Evolutionary conservation across 2,888 invertebrate species (phyloP), one percentile per base, ranked within the genome.

Genomic region (Drosophila nigritarsus): DNA sequence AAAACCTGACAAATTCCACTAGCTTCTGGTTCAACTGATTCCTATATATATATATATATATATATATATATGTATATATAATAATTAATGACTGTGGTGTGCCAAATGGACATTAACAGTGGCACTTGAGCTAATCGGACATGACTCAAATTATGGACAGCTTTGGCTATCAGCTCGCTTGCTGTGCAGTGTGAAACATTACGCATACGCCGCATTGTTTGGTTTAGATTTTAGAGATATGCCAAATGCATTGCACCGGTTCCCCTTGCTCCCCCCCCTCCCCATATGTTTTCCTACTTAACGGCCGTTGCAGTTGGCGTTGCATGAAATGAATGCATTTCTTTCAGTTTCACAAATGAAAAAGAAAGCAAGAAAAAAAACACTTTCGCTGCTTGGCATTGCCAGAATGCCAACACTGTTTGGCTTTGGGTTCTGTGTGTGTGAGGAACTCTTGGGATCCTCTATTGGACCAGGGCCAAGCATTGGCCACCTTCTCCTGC

Each of bases 311-410:
- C 82, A 81, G 51, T 82, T 66, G 82, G 58, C 65, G 79, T 66
- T 73, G 76, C 87, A 67, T 87, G 79, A 87, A 89, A 89, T 84
- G 79, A 70, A 84, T 75, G 73, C 71, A 87, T 58, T 81, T 89
- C 20, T 20, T 32, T 36, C 42, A 48, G 58, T 45, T 2, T 45
- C 8, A 42, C 36, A 34, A 42, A 45, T n/a, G 13, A 8, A 30
- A 32, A 11, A 13, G 40, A 32, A 42, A 51, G 36, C 27, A 50
- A 32, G 18, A 45, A 27, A 54, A 32, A 69, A 73, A 88, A 79
- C 90, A 90, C 87, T 87, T 87, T 87, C 87, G 82, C 87, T 68
- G 72, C 73, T 72, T 87, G 87, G 73, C 87, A 90, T 87, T 89
- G 90, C 71, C 82, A 20, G 59, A 66, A 74, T 90, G 80, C 90